Base-by-base conservation (phyloP, 2,113 vertebrate genomes). In the Aptenodytes forsteri region DNA sequence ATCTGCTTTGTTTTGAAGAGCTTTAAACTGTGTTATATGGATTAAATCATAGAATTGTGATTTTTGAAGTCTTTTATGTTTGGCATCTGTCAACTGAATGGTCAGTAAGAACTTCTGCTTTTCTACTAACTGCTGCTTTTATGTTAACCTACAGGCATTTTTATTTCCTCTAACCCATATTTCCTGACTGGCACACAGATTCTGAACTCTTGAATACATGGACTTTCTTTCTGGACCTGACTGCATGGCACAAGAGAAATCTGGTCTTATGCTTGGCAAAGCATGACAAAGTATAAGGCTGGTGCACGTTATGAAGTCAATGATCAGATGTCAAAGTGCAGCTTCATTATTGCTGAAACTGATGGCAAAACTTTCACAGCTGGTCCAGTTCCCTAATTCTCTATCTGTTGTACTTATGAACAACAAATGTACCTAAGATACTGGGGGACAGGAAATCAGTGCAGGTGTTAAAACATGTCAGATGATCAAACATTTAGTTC, bases 391-490 rank as follows among this genome's bases (percentile, higher is more conserved):
- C 38, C 65, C 56, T 30, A 29, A 19, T 65, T 69, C 61, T 91
- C 36, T 62, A 5, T 65, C 50, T n/a, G 9, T 3, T 56, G 30
- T 10, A 18, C 34, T 54, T 38, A 10, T 0, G 25, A 52, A 47
- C 26, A 62, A 6, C 15, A 54, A 92, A 46, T 26, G 36, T 9
- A 8, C 73, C 26, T 38, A 16, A 69, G 65, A 20, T 55, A 46
- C 25, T 13, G 49, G 56, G 49, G 40, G 30, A 52, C n/a, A 54
- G 62, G 71, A 91, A 62, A 6, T 34, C 72, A 10, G 36, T 70
- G 85, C 92, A 90, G 75, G 55, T 90, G 85, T 88, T 93, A 70
- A 89, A 94, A 81, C 46, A 34, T 30, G 47, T 85, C 61, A 26
- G n/a, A 62, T 55, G 49, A 81, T 38, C 16, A 38, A 87, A 81